Base-by-base conservation (phyloP, 2,113 vertebrate genomes). In the Ginglymostoma cirratum region DNA sequence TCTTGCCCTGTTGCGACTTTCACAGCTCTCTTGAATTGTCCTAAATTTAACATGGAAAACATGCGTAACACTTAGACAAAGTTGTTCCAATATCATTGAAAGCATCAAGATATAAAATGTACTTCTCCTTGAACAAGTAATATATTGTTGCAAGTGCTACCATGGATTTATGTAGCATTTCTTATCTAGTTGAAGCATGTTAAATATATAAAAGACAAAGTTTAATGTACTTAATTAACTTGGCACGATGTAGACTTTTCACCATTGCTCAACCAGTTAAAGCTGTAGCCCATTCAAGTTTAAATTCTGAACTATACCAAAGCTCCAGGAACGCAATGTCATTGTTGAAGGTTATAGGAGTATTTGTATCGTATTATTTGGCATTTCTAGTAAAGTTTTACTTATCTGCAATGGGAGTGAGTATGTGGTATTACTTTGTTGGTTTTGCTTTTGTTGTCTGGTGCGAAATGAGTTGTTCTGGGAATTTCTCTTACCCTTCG, bases 1-100 rank as follows among this genome's bases (percentile, higher is more conserved):
- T 99, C 98, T 2, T 99, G 98, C 86, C 99, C 99, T 2, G 99
- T 99, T 96, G 98, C 98, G 78, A 99, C 99, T 97, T 97, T 98
- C 96, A 99, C 99, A 0, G 99, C 99, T 96, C 99, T 98, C 97
- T 98, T 99, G 97, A 99, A 99, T 96, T 99, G 98, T 80, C 98
- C 99, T 99, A 96, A 24, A 70, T 86, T 86, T 55, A 86, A 55
- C 85, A 96, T 96, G 96, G 95, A 96, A 87, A 61, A 97, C 15
- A 97, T 45, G 10, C 17, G 85, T 1, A 52, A 30, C 21, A 45
- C 66, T 72, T 5, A 55, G 2, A 72, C 27, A 27, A 45, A 70
- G 24, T 67, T 95, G 38, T 23, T 80, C 10, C 67, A 42, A 65
- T 23, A 66, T 61, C 23, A 94, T 42, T 45, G 38, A 38, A 83